Percentiles rank a stretch among this genome's conserved stretches.
These are phyloP conservation scores for Myrmophylax atrothorax DNA, from an alignment of 2,113 vertebrate species.

Conservation along the genomic window DNA sequence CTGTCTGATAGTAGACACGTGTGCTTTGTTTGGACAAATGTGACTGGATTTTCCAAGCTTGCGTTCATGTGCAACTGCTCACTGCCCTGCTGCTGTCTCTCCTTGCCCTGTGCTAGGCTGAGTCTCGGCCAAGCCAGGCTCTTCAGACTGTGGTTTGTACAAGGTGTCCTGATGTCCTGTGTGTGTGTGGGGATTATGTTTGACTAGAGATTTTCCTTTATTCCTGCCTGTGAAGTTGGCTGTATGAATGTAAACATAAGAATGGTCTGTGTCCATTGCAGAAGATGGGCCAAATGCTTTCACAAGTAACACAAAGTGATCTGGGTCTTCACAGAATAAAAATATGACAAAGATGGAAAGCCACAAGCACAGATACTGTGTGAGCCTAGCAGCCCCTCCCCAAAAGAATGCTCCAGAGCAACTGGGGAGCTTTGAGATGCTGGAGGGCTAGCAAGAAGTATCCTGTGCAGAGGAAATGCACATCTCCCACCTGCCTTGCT, in stretches of 20 bases:
- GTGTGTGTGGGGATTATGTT: not conserved
- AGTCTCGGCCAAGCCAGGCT: rapidly evolving
- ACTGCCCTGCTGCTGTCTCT: not conserved
- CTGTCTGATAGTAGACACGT: not conserved
- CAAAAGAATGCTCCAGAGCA: not conserved
- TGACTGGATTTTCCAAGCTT: not conserved
- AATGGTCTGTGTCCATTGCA: not conserved
- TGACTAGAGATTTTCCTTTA: not conserved
- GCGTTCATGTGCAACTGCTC: not conserved
- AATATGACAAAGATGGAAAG: not conserved
- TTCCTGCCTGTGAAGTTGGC: not conserved
- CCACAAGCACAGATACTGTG: not conserved
- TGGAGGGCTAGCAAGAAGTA: not conserved
- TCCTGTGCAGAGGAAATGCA: not conserved
- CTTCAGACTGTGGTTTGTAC: not conserved
- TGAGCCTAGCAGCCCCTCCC: not conserved
- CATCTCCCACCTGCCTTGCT: not conserved
- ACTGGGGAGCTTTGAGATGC: not conserved
- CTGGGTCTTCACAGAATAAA: not conserved
- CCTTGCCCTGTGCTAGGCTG: not conserved
- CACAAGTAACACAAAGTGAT: not conserved
- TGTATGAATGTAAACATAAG: not conserved
- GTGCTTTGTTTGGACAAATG: not conserved
- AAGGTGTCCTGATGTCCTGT: not conserved
- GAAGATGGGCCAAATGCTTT: not conserved